Evolutionary conservation across 2,797 vertebrate species (phyloP), one percentile per base, ranked within the genome.

Genomic region (Hoplostethus mediterraneus): DNA sequence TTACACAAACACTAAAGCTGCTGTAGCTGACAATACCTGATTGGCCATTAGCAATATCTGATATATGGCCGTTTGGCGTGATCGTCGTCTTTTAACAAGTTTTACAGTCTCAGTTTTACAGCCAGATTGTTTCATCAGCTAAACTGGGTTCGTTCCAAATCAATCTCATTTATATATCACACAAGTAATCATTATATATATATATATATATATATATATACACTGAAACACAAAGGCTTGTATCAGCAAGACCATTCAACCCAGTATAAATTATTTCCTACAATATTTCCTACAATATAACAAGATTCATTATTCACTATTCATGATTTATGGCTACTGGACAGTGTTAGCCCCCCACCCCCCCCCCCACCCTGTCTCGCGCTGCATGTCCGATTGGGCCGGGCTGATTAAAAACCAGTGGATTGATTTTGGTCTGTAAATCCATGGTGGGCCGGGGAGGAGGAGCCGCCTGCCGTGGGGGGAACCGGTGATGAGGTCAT

Each of bases 391-490:
- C 40, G 67, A 83, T 84, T 57, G 67, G 87, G 83, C 77, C 60
- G 38, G 71, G 63, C 89, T 92, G 91, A 93, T 94, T 91, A 21
- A 93, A 93, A 91, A 77, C 67, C 28, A 42, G 67, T 58, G 51
- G 82, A 94, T 94, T 93, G 92, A 94, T 94, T 93, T 93, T 89
- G 61, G 76, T 81, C 83, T 83, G 89, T 93, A 93, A 90, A 93
- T 93, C 89, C 87, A 86, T 76, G 74, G 58, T 9, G 54, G 70
- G 68, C 65, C 71, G 57, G 49, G 66, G 73, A 84, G 86, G 89
- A 81, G 89, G 87, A 89, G 85, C 76, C 40, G 71, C 66, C 78
- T 86, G 87, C 77, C 77, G 75, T 83, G 86, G 63, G 63, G 80
- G 81, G 56, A 79, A 84, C 73, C 30, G 30, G 69, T 38, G 91